Evolutionary conservation across 2,797 vertebrate species (phyloP), one percentile per base, ranked within the genome.

Genomic region (Fistularia tabacaria): DNA sequence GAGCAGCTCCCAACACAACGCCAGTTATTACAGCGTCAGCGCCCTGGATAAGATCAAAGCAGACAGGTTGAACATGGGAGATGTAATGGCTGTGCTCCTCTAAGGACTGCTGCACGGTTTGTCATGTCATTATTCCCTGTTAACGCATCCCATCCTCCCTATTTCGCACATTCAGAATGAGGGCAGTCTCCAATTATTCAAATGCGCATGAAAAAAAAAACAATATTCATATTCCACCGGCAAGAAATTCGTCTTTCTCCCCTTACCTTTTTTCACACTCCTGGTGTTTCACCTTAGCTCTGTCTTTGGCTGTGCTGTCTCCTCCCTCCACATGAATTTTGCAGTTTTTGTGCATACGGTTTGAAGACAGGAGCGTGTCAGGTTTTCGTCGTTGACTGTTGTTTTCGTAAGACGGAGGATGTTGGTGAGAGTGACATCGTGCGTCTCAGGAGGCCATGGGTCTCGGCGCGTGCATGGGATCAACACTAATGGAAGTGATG

Each of bases 1-100:
- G 66, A 85, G 67, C 71, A 13, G 61, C 46, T 10, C 62, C 62
- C 68, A 66, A 66, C 66, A 63, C 59, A 46, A 47, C 66, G 64
- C 71, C 64, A 65, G 78, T 82, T 88, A 86, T 83, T 82, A 78
- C 54, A 25, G 54, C 66, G 52, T 62, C 73, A 49, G 73, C 46
- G 6, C 54, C 66, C 62, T 39, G 51, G 71, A 81, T 74, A 60
- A 77, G 81, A 86, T 88, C 77, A 89, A 85, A 89, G 77, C 65
- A 49, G 48, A 52, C 57, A 39, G 38, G 57, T 69, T 53, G 71
- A 84, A 73, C 68, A 73, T 44, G 49, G 68, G 63, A 64, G 68
- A 77, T 67, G 74, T 75, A 77, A 76, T 63, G 69, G 61, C 69
- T 51, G 55, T 46, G 51, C 60, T 71, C 62, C 65, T 67, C 74